A percentile compares a stretch with the other conserved stretches of the same genome.
Evolutionary conservation across 2,888 invertebrate species (phyloP).

Genomic region (Rhimphoctona megacephalus): DNA sequence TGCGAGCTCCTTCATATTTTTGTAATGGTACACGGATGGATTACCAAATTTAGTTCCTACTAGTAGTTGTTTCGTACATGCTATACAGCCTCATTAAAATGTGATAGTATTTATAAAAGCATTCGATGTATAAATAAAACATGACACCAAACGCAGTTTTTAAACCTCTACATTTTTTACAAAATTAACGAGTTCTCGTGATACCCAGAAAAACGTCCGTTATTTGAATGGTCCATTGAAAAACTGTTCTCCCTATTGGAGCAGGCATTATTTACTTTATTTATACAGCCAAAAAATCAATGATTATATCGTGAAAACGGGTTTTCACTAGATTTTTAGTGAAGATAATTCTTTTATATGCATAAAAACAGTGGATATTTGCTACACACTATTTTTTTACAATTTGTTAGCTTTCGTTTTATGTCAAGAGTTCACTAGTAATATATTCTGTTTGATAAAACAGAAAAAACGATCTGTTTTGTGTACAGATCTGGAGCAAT

Average conservation of each 20-base stretch:
- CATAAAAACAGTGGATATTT: background rate
- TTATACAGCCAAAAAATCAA: background rate
- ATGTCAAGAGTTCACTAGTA: too few species aligned
- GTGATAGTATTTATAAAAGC: background rate
- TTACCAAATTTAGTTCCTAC: background rate
- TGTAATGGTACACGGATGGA: background rate
- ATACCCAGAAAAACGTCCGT: background rate
- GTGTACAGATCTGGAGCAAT: background rate
- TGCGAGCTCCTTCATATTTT: background rate
- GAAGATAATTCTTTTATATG: background rate
- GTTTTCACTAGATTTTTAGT: background rate
- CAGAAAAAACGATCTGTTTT: background rate
- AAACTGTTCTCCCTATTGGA: background rate
- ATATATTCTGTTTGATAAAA: too few species aligned
- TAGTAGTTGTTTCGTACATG: background rate
- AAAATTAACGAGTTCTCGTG: background rate
- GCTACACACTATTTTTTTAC: background rate
- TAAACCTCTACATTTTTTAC: background rate
- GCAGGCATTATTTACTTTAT: background rate
- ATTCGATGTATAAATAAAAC: background rate
- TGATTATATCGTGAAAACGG: background rate
- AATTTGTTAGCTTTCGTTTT: too few species aligned
- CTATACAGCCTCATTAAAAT: background rate
- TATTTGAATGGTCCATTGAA: background rate
- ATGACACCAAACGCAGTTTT: background rate